These are phyloP conservation scores for Bombus sibiricus DNA, from an alignment of 1,140 invertebrate genomes.

Conservation along the genomic window DNA sequence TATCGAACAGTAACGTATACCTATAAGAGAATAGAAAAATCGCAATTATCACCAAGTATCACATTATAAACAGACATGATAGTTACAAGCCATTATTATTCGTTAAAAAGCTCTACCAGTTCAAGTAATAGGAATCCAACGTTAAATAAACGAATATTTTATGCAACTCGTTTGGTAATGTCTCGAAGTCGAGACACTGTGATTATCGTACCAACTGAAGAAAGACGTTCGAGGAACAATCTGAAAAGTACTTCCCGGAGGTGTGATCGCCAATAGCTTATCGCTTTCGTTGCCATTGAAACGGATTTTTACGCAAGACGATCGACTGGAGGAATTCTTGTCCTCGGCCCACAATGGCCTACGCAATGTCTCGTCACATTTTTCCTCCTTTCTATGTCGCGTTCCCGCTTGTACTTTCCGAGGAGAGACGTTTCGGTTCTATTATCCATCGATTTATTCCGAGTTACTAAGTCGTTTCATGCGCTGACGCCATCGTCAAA, in stretches of 20 bases:
- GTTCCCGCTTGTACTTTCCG: no score
- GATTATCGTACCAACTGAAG: neutral
- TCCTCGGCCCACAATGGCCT: conserved; percentile 36
- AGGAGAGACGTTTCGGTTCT: neutral
- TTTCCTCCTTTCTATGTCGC: neutral
- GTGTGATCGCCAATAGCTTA: conserved; percentile 25
- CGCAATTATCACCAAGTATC: neutral
- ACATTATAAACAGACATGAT: neutral
- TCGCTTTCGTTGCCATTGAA: conserved; percentile 28
- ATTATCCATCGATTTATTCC: conserved; percentile 15
- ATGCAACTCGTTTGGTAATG: neutral
- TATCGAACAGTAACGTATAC: neutral
- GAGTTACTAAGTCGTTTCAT: neutral
- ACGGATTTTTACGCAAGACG: neutral
- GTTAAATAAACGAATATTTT: neutral
- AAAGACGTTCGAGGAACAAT: conserved; percentile 8
- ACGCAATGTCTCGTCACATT: conserved; percentile 30
- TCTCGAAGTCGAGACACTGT: neutral
- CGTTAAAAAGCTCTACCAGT: neutral
- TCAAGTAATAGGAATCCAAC: no score
- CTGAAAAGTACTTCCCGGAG: neutral
- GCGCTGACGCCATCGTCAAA: neutral
- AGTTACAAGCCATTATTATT: neutral
- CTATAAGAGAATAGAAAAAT: neutral
- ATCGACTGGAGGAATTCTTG: conserved; percentile 12